Percentiles rank a stretch among this genome's conserved stretches.
Evolutionary conservation across 2,113 vertebrate genomes (phyloP).

Genomic region (Symphodus melops): DNA sequence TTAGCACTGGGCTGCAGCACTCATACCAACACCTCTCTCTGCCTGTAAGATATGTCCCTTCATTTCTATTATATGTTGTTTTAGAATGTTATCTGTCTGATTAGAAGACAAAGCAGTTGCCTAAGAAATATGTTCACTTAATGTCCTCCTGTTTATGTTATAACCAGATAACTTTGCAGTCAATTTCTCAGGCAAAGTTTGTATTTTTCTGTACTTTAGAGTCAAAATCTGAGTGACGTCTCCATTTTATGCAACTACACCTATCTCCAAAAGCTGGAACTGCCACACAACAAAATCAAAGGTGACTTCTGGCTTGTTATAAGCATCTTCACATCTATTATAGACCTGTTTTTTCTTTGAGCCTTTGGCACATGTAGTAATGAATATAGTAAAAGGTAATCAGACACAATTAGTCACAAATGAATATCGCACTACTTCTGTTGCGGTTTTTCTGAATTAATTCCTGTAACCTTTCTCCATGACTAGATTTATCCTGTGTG

Average conservation of each 20-base stretch:
- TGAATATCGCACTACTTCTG: background rate
- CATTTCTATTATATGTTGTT: background rate
- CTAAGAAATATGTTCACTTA: conserved; percentile 9
- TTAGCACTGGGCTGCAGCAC: conserved; percentile 81
- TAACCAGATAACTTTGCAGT: background rate
- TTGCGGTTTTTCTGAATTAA: conserved; percentile 3
- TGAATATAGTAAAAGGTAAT: background rate
- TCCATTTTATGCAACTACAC: conserved; percentile 85
- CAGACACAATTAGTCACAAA: background rate
- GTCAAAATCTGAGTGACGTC: conserved; percentile 81
- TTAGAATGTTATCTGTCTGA: background rate
- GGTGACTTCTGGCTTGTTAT: conserved; percentile 75
- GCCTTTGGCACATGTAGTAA: background rate
- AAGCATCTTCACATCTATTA: background rate
- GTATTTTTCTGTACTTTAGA: conserved; percentile 76
- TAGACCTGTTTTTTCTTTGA: background rate
- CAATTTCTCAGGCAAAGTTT: background rate
- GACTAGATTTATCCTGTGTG: conserved; percentile 92
- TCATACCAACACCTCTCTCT: conserved; percentile 85
- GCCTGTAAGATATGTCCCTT: conserved; percentile 82
- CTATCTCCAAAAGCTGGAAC: conserved; percentile 91
- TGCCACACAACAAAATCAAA: conserved; percentile 91
- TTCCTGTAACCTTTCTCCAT: conserved; percentile 25
- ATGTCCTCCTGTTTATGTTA: background rate
- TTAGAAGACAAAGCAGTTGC: conserved; percentile 18